phyloP scores from a whole-genome alignment of 2,113 vertebrate species.

The Gopherus flavomarginatus region DNA sequence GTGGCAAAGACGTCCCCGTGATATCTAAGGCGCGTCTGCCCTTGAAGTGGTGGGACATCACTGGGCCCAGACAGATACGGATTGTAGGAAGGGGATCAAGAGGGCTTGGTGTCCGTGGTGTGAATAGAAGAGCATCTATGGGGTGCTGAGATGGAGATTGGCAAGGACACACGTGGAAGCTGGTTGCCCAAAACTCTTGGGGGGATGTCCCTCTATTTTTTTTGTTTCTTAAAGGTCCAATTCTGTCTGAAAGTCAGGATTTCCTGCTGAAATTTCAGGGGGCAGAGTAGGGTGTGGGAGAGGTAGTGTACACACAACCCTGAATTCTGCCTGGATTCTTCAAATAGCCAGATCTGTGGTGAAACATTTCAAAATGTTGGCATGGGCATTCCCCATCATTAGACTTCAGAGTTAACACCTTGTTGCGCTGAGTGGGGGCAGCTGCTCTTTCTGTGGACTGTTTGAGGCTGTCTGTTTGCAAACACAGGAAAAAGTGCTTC shows the following conservation, averaged over 20 bases:
- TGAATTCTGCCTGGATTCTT: neutral
- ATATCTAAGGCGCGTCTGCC: too few relatives aligned
- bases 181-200: neutral
- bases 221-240: neutral
- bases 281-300: neutral
- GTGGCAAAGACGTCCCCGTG: neutral
- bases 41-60: too few relatives aligned
- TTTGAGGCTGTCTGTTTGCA: neutral
- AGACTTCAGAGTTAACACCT: slow-evolving; percentile 46
- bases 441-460: slow-evolving; percentile 3
- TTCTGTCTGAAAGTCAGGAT: neutral
- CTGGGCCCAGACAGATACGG: too few relatives aligned
- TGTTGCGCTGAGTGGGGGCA: slow-evolving; percentile 17
- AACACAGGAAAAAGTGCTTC: neutral
- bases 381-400: neutral
- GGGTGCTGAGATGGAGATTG: neutral
- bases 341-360: neutral
- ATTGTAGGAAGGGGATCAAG: neutral
- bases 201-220: neutral
- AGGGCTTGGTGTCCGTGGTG: neutral
- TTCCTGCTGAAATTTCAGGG: neutral
- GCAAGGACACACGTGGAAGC: neutral
- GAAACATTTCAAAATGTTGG: neutral
- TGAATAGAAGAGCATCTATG: too few relatives aligned
- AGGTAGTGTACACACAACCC: neutral